Evolutionary conservation across 1,140 invertebrate genomes (phyloP).

Genomic region (Ctenoplectra terminalis): DNA sequence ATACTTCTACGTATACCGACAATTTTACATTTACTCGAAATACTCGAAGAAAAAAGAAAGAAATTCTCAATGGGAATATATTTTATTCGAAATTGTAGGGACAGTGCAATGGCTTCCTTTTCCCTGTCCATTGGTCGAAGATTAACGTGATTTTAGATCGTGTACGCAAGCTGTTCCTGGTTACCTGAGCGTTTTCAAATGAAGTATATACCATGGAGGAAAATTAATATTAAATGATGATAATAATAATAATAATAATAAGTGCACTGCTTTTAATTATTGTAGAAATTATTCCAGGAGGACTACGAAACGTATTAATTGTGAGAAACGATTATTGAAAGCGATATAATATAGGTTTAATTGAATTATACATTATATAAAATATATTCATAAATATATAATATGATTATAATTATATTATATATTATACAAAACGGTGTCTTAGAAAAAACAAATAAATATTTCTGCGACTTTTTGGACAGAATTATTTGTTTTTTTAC

Average conservation of each 20-base stretch:
- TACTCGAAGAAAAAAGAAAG: background rate
- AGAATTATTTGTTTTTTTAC: no score
- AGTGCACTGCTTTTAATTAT: background rate
- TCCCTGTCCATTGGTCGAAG: constrained; percentile 11
- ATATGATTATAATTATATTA: no score
- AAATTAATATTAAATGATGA: background rate
- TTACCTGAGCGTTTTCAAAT: constrained; percentile 2
- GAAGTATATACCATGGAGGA: background rate
- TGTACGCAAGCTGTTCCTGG: background rate
- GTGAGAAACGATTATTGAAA: no score
- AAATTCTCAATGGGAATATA: background rate
- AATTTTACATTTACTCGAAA: background rate
- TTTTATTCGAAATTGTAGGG: background rate
- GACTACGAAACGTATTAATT: no score
- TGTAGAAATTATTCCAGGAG: background rate
- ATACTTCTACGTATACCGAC: background rate
- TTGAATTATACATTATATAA: no score
- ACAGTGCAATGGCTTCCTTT: background rate
- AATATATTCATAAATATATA: no score
- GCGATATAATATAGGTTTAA: no score
- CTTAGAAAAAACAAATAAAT: background rate
- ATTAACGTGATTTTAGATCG: constrained; percentile 22
- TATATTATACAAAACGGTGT: background rate
- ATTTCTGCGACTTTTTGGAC: no score
- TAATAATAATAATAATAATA: no score